A percentile compares a stretch with the other conserved stretches of the same genome.
Evolutionary conservation across 2,888 invertebrate species (phyloP).

Genomic region (Drosophila seclusa): DNA sequence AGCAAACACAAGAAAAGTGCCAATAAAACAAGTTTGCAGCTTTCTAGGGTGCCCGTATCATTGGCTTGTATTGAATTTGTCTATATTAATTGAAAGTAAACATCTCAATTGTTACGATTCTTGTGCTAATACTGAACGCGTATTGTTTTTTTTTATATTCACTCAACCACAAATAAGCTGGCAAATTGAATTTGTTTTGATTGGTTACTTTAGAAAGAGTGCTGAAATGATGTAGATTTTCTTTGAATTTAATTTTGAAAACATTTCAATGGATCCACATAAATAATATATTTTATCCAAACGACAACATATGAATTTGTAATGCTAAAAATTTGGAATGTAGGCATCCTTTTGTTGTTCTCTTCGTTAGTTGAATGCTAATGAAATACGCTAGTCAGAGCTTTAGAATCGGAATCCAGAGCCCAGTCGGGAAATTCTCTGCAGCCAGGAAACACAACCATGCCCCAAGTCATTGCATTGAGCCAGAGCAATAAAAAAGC

Average conservation of each 20-base stretch:
- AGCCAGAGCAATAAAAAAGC: slow-evolving; percentile 16
- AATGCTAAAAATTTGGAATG: neutral
- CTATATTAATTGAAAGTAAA: slow-evolving; percentile 58
- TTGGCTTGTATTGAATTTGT: slow-evolving; percentile 18
- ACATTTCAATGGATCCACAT: neutral
- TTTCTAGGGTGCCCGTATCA: neutral
- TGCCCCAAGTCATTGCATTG: slow-evolving; percentile 45
- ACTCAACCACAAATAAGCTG: neutral
- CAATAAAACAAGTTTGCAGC: slow-evolving; percentile 20
- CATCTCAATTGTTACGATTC: slow-evolving; percentile 30
- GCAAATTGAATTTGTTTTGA: slow-evolving; percentile 1
- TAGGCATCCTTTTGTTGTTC: neutral
- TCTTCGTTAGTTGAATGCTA: neutral
- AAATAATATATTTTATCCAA: neutral
- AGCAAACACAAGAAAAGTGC: slow-evolving; percentile 27
- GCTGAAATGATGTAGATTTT: neutral
- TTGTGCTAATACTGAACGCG: slow-evolving; percentile 5
- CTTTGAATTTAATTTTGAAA: neutral
- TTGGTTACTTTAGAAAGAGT: neutral
- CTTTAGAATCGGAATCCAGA: neutral
- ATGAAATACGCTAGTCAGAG: neutral
- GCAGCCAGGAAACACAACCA: slow-evolving; percentile 48
- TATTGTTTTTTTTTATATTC: neutral
- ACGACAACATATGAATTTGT: neutral
- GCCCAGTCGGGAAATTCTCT: slow-evolving; percentile 46